These are phyloP conservation scores for Ennomos erosarius DNA, from an alignment of 2,888 invertebrate species.

Conservation along the genomic window DNA sequence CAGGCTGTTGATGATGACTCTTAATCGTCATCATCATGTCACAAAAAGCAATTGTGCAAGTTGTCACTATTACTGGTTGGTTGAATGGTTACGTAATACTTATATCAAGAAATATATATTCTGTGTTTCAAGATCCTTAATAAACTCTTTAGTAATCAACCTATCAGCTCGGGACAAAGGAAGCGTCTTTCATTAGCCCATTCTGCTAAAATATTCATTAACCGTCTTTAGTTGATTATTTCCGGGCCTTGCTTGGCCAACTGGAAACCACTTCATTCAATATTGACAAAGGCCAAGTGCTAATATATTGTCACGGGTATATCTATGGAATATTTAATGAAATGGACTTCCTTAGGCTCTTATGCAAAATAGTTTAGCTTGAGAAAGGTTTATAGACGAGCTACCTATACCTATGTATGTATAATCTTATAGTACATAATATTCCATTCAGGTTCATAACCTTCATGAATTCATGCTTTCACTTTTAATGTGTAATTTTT, in stretches of 20 bases:
- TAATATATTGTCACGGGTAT: slow-evolving; percentile 19
- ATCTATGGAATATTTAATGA: slow-evolving; percentile 10
- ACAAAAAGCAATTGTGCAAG: too few relatives aligned
- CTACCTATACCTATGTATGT: too few relatives aligned
- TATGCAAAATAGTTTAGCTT: not conserved
- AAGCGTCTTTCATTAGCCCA: slow-evolving; percentile 75
- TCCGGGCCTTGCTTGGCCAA: slow-evolving; percentile 37
- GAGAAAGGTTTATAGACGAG: not conserved
- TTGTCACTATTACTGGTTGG: too few relatives aligned
- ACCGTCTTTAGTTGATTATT: slow-evolving; percentile 55
- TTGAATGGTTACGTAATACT: too few relatives aligned
- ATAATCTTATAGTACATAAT: too few relatives aligned
- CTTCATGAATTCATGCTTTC: too few relatives aligned
- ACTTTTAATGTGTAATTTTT: too few relatives aligned
- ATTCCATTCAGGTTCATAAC: too few relatives aligned
- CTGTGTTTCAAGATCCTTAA: slow-evolving; percentile 7
- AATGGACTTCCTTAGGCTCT: slow-evolving; percentile 2
- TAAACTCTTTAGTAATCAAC: slow-evolving; percentile 64
- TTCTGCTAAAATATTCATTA: slow-evolving; percentile 79
- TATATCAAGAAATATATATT: not conserved
- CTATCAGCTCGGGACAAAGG: slow-evolving; percentile 74
- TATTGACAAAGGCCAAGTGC: slow-evolving; percentile 35
- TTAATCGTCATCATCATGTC: too few relatives aligned
- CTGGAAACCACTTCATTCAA: slow-evolving; percentile 37
- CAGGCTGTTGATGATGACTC: too few relatives aligned